Evolutionary conservation across 2,888 invertebrate species (phyloP).

Genomic region (Macrosoma leucophasiata): DNA sequence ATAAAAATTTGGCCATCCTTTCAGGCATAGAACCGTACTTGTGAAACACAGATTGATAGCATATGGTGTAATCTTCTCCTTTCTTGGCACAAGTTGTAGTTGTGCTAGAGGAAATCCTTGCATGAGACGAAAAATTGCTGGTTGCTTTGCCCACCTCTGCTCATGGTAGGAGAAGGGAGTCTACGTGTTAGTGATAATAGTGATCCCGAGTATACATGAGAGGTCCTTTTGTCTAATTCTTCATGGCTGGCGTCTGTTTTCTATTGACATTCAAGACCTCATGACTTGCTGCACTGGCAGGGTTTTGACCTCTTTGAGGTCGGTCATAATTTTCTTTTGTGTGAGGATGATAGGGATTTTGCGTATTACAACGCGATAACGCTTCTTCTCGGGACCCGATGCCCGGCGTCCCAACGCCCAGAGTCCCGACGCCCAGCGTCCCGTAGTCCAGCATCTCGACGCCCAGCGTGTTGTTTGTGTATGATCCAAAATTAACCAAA

Average conservation of each 20-base stretch:
- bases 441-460: too few relatives aligned
- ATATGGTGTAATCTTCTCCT: neutral
- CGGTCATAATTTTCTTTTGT: too few relatives aligned
- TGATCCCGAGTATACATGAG: neutral
- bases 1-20: neutral
- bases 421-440: too few relatives aligned
- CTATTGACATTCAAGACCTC: neutral
- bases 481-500: too few relatives aligned
- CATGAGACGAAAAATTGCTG: neutral
- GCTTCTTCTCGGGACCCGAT: too few relatives aligned
- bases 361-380: too few relatives aligned
- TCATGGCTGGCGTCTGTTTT: neutral
- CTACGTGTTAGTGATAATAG: neutral
- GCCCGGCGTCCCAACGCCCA: too few relatives aligned
- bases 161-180: neutral
- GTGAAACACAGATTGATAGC: neutral
- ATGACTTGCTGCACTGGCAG: too few relatives aligned
- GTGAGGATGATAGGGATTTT: too few relatives aligned
- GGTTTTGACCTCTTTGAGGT: too few relatives aligned
- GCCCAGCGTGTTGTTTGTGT: too few relatives aligned
- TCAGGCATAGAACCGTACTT: neutral
- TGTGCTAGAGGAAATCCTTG: neutral
- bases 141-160: neutral
- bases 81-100: neutral
- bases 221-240: neutral